Percentiles rank a stretch among this genome's conserved stretches.
phyloP scores from a whole-genome alignment of 2,113 vertebrate species.

The Orientallactaga bullata region DNA sequence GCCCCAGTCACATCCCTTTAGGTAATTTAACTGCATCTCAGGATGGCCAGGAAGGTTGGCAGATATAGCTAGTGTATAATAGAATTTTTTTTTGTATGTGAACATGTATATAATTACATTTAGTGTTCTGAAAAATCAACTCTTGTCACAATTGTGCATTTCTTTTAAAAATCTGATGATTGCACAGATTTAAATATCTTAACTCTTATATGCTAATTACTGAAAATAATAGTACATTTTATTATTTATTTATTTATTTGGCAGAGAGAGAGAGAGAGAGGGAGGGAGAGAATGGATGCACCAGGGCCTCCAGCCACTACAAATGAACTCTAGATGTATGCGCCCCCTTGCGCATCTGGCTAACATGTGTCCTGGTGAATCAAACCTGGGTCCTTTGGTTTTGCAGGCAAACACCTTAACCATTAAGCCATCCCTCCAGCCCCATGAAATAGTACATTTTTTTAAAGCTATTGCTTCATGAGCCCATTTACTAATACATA shows the following conservation, averaged over 20 bases:
- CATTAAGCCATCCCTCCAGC: too few species aligned
- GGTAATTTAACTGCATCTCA: background rate
- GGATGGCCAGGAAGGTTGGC: background rate
- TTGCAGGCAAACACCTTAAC: too few species aligned
- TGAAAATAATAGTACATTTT: background rate
- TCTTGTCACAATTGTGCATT: background rate
- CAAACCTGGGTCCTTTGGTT: too few species aligned
- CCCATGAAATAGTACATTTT: too few species aligned
- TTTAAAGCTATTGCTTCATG: conserved; percentile 46
- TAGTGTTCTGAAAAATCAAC: background rate
- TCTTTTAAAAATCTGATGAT: conserved; percentile 30
- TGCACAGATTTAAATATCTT: conserved; percentile 38
- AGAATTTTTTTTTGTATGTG: background rate
- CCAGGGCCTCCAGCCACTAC: too few species aligned
- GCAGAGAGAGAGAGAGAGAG: too few species aligned
- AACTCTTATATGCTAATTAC: conserved; percentile 3
- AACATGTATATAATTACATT: background rate
- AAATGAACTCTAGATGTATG: too few species aligned
- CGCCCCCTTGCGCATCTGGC: too few species aligned
- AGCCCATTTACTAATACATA: background rate
- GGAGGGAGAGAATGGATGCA: too few species aligned
- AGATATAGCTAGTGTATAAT: background rate
- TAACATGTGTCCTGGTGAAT: too few species aligned
- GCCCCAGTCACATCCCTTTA: background rate
- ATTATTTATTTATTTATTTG: too few species aligned